A percentile compares a stretch with the other conserved stretches of the same genome.
phyloP scores from a whole-genome alignment of 2,888 invertebrate genomes.

The Lithophane ornitopus region DNA sequence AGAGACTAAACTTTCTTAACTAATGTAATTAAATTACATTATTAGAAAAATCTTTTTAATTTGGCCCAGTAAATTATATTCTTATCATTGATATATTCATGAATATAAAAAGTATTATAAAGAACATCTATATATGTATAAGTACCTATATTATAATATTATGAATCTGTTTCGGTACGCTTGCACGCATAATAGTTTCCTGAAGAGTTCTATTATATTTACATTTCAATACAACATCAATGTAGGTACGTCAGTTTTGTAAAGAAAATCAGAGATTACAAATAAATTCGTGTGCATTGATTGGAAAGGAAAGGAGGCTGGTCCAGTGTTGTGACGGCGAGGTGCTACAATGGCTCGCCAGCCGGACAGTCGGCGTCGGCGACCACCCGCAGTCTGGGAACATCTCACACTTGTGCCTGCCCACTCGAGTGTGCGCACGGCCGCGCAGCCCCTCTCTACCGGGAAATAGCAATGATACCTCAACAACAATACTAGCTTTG shows the following conservation, averaged over 20 bases:
- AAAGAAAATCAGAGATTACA: slow-evolving; percentile 46
- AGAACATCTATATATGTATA: too few relatives aligned
- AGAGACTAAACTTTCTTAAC: background rate
- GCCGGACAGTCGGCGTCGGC: slow-evolving; percentile 46
- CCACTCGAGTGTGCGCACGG: slow-evolving; percentile 83
- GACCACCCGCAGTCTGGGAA: slow-evolving; percentile 85
- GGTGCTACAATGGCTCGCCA: slow-evolving; percentile 74
- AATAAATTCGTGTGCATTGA: slow-evolving; percentile 53
- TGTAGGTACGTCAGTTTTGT: slow-evolving; percentile 46
- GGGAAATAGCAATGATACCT: slow-evolving; percentile 82
- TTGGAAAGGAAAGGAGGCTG: slow-evolving; percentile 67
- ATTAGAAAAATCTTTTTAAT: background rate
- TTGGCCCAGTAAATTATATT: background rate
- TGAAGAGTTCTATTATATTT: slow-evolving; percentile 34
- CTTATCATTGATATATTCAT: background rate
- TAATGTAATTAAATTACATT: background rate
- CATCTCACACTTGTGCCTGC: slow-evolving; percentile 73
- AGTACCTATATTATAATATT: background rate
- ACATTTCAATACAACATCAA: slow-evolving; percentile 43
- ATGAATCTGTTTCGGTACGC: slow-evolving; percentile 23
- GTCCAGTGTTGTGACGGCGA: slow-evolving; percentile 79
- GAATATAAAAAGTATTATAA: background rate
- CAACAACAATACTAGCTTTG: slow-evolving; percentile 71
- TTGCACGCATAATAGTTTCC: slow-evolving; percentile 9
- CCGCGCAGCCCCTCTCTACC: slow-evolving; percentile 71